Base-by-base conservation (phyloP, 2,113 vertebrate genomes). In the Pseudopipra pipra region DNA sequence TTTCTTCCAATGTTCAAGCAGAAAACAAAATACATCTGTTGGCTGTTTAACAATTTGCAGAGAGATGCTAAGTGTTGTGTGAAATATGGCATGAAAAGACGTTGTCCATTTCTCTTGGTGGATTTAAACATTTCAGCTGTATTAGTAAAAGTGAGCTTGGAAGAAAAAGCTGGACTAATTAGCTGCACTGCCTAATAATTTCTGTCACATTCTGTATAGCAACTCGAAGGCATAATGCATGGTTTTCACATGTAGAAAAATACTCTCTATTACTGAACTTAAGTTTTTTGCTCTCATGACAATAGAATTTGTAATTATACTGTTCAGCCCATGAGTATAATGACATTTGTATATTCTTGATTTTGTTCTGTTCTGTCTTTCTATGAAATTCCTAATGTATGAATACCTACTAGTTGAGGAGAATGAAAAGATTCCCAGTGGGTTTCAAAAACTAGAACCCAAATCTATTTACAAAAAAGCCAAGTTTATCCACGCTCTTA, bases 21-120 rank as follows among this genome's bases (percentile, higher is more conserved):
- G 73, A 94, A 97, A 97, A 33, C 54, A 92, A 91, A 97, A 92
- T 96, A 85, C 65, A 86, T 96, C 95, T 97, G 90, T 86, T 98
- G 87, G 85, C 77, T 95, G 59, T 92, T 97, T 97, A 97, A 96
- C 88, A 93, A 97, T 95, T 97, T 98, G 87, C 90, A 91, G 88
- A 5, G 10, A 83, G 89, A 97, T 97, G 87, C 37, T 95, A 89
- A 97, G 75, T 31, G 31, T 95, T 97, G 72, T 94, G 93, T 96
- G 93, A 98, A 97, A 97, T 95, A 96, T 14, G 27, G 65, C 93
- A 95, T 89, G 91, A 95, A 97, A 96, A 97, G 74, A 92, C 51
- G 91, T 93, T 95, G 88, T 43, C 85, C 68, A 67, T 97, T 97
- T 97, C 93, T 98, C 91, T 95, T 89, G 71, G 51, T 68, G 71